Evolutionary conservation across 2,113 vertebrate species (phyloP).

Genomic region (Colius striatus): DNA sequence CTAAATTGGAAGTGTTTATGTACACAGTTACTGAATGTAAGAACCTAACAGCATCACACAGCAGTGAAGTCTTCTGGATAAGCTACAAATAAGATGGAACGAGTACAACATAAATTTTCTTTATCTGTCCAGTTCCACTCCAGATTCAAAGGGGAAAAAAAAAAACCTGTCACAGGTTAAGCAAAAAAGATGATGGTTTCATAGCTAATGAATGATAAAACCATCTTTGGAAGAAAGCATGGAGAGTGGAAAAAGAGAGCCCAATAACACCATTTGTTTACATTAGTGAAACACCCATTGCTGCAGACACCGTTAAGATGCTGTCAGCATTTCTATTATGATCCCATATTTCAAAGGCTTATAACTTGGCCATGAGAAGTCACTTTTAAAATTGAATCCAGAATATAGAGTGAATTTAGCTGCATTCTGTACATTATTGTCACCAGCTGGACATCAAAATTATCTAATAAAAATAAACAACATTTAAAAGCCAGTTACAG

Average conservation of each 20-base stretch:
- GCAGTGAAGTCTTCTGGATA: slow-evolving; percentile 1
- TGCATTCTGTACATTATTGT: slow-evolving; percentile 10
- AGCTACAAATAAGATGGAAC: neutral
- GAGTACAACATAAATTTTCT: slow-evolving; percentile 17
- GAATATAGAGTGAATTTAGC: slow-evolving; percentile 47
- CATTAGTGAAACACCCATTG: slow-evolving; percentile 58
- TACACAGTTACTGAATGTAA: slow-evolving; percentile 18
- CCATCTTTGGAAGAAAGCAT: neutral
- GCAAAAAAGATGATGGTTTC: slow-evolving; percentile 58
- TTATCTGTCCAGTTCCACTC: neutral
- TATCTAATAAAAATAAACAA: neutral
- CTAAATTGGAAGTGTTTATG: slow-evolving; percentile 11
- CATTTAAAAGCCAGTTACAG: neutral
- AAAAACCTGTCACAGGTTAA: neutral
- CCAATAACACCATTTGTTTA: slow-evolving; percentile 71
- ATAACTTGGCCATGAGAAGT: slow-evolving; percentile 66
- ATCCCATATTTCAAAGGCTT: slow-evolving; percentile 67
- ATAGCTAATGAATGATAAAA: slow-evolving; percentile 64
- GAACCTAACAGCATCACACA: slow-evolving; percentile 4
- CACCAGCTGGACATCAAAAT: neutral
- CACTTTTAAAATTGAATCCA: slow-evolving; percentile 67
- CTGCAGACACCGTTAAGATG: slow-evolving; percentile 62
- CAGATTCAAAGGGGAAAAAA: neutral
- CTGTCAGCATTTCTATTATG: slow-evolving; percentile 62
- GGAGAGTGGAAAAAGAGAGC: neutral